Base-by-base conservation (phyloP, 2,797 vertebrate genomes). In the Triplophysa bombifrons region DNA sequence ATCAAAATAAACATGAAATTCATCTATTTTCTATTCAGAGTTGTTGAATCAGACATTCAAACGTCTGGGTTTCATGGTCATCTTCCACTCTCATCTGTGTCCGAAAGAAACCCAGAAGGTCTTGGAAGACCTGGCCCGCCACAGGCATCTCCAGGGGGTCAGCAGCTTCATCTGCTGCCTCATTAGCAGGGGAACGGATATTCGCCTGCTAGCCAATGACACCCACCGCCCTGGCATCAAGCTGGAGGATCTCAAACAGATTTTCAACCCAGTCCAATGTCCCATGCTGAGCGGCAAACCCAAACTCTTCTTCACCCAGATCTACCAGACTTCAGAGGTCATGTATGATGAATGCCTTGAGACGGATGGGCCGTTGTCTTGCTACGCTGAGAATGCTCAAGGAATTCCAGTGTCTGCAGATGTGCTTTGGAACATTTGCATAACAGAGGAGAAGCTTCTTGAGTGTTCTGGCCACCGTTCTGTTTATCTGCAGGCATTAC, bases 291-390 rank as follows among this genome's bases (percentile, higher is more conserved):
- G 85, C 0, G 96, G 96, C 50, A 99, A 98, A 85, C 98, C 98
- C 0, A 98, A 98, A 80, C 91, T 98, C 34, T 99, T 99, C 89
- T 98, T 99, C 83, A 92, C 96, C 86, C 96, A 98, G 90, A 96
- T 86, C 80, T 99, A 99, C 64, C 44, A 86, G 8, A 78, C 90
- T 11, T 56, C 88, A 0, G 80, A 86, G 10, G 58, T 6, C 8
- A 56, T 85, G 68, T 17, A 46, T 22, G 90, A 90, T 19, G 88
- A 87, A 34, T 82, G 86, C n/a, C 82, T 93, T 58, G 96, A 97
- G 88, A 89, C 93, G 0, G 96, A 98, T 20, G 93, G 90, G 8
- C 53, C 72, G 3, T 41, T 51, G n/a, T 41, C 13, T 22, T 56
- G 30, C 1, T 1, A 1, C 2, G 2, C 17, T 17, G 0, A 17